phyloP scores from a whole-genome alignment of 2,113 vertebrate genomes.

The Struthidea cinerea region DNA sequence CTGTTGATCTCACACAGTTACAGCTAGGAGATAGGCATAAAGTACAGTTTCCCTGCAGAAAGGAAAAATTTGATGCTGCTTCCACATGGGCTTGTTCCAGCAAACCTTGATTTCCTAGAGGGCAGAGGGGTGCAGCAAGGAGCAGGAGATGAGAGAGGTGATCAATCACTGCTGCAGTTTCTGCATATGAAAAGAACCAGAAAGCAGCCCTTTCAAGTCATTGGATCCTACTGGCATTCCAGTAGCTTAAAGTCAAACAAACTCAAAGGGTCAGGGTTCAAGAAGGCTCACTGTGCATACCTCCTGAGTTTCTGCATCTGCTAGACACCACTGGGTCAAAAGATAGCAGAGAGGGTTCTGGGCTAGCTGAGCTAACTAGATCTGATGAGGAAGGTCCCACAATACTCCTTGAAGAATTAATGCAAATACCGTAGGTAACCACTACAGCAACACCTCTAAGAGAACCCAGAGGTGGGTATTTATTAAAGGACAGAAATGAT shows the following conservation, averaged over 20 bases:
- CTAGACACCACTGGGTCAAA: background rate
- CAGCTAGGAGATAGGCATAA: background rate
- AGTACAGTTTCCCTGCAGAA: background rate
- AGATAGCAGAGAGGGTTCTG: background rate
- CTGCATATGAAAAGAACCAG: background rate
- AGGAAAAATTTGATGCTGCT: background rate
- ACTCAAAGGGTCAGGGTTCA: background rate
- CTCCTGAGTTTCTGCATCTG: background rate
- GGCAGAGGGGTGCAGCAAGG: background rate
- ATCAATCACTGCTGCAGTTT: background rate
- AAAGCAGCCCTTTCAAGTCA: background rate
- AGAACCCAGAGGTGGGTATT: background rate
- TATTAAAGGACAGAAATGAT: background rate
- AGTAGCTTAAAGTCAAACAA: background rate
- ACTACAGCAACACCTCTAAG: background rate
- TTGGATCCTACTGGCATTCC: background rate
- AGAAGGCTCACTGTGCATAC: background rate
- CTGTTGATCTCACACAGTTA: background rate
- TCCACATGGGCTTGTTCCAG: background rate
- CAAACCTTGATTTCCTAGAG: background rate
- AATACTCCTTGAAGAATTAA: background rate
- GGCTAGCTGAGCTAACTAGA: background rate
- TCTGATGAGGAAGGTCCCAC: background rate
- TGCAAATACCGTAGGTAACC: background rate
- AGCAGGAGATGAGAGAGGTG: background rate